Conservation (phyloP, 1,140 invertebrate species). For the Zaprionus ornatus region DNA sequence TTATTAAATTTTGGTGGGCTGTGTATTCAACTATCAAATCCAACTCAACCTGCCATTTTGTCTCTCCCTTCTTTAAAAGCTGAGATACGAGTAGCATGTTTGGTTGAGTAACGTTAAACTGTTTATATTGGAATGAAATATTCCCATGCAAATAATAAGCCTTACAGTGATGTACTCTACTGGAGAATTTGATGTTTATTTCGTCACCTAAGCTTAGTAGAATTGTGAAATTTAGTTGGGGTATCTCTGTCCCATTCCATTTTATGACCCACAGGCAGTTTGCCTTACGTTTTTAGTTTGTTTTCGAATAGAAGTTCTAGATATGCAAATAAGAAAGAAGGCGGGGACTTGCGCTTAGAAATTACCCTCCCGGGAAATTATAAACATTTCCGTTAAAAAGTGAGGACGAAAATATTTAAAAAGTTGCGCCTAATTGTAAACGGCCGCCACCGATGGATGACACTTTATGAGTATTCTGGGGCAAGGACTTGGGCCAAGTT, state of each 20-base stretch:
- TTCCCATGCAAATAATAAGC: no score
- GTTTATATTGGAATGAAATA: no score
- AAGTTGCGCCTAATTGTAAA: slow-evolving; percentile 77
- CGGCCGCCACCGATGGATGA: slow-evolving; percentile 62
- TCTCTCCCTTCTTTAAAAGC: no score
- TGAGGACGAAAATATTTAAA: slow-evolving; percentile 67
- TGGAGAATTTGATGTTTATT: neutral
- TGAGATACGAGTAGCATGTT: no score
- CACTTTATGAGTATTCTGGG: slow-evolving; percentile 71
- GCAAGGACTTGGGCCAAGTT: slow-evolving; percentile 16
- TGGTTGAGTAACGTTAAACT: no score
- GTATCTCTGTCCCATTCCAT: neutral
- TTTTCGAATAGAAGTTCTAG: slow-evolving; percentile 43
- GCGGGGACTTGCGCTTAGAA: slow-evolving; percentile 54
- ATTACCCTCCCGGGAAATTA: slow-evolving; percentile 78
- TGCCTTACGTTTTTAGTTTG: slow-evolving; percentile 4
- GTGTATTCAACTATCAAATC: no score
- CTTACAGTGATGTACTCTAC: no score
- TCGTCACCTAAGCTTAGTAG: neutral
- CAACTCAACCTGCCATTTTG: no score
- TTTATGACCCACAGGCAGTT: slow-evolving; percentile 5
- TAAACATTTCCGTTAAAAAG: slow-evolving; percentile 61
- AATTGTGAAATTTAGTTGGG: slow-evolving; percentile 30
- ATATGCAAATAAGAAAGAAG: slow-evolving; percentile 50
- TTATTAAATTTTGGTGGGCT: no score